A percentile compares a stretch with the other conserved stretches of the same genome.
These are phyloP conservation scores for Leptura quadrifasciata DNA, from an alignment of 2,888 invertebrate species.

Conservation along the genomic window DNA sequence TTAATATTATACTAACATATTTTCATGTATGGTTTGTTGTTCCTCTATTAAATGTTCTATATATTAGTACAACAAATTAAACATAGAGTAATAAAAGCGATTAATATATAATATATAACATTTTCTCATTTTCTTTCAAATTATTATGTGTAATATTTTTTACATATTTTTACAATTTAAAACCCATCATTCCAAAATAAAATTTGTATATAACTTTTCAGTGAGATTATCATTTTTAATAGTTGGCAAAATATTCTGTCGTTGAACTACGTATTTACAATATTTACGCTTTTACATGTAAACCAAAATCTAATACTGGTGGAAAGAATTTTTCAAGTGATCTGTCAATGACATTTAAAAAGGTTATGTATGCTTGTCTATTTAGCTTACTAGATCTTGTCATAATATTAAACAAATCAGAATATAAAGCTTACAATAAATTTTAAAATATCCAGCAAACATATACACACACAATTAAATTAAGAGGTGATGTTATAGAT, in stretches of 20 bases:
- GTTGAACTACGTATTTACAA: not conserved
- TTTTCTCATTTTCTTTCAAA: too few relatives aligned
- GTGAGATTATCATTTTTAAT: not conserved
- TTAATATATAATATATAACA: too few relatives aligned
- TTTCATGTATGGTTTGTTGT: too few relatives aligned
- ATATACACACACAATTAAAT: too few relatives aligned
- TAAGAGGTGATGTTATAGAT: too few relatives aligned
- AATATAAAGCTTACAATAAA: not conserved
- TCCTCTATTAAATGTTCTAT: too few relatives aligned
- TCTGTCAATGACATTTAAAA: not conserved
- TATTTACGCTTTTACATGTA: not conserved
- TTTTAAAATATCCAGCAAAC: not conserved
- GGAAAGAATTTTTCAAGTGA: not conserved
- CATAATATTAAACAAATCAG: not conserved
- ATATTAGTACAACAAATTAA: too few relatives aligned
- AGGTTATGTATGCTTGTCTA: not conserved
- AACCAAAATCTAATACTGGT: not conserved
- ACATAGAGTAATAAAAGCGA: too few relatives aligned
- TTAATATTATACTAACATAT: too few relatives aligned
- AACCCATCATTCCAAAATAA: not conserved
- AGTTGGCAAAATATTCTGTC: not conserved
- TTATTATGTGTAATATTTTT: too few relatives aligned
- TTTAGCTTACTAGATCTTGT: not conserved
- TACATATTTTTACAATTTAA: not conserved
- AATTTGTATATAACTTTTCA: not conserved